These are phyloP conservation scores for Lordiphosa stackelbergi DNA, from an alignment of 1,140 invertebrate species.

Conservation along the genomic window DNA sequence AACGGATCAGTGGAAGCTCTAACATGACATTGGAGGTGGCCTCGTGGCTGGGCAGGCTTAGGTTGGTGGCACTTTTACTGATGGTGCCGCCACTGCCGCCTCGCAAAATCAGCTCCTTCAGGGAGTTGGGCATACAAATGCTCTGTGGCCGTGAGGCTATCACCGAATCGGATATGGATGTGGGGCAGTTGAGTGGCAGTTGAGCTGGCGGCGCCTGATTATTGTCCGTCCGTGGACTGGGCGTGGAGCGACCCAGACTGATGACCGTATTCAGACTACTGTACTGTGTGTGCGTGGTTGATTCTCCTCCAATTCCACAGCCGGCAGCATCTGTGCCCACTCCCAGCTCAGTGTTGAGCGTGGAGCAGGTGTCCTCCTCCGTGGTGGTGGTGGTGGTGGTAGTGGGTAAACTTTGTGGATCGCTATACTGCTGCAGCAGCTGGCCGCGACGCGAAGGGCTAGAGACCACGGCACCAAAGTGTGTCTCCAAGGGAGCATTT, in stretches of 20 bases:
- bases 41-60: constrained; percentile 37
- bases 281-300: constrained; percentile 63
- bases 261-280: constrained; percentile 73
- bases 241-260: constrained; percentile 16
- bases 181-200: no score
- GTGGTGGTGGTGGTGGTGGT: constrained; percentile 68
- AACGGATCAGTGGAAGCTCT: constrained; percentile 71
- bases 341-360: constrained; percentile 59
- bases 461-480: constrained; percentile 56
- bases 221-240: no score
- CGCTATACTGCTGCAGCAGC: constrained; percentile 64
- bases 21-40: constrained; percentile 63
- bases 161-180: no score
- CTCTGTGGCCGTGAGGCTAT: no score
- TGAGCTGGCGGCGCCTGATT: no score
- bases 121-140: no score
- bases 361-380: constrained; percentile 67
- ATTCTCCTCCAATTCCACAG: constrained; percentile 39
- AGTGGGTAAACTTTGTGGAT: constrained; percentile 69
- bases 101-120: constrained; percentile 14
- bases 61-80: constrained; percentile 12
- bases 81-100: no score
- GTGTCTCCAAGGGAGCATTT: constrained; percentile 48
- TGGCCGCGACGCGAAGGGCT: constrained; percentile 58
- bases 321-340: constrained; percentile 25